Evolutionary conservation across 2,113 vertebrate species (phyloP).

Genomic region (Catharus bicknelli): DNA sequence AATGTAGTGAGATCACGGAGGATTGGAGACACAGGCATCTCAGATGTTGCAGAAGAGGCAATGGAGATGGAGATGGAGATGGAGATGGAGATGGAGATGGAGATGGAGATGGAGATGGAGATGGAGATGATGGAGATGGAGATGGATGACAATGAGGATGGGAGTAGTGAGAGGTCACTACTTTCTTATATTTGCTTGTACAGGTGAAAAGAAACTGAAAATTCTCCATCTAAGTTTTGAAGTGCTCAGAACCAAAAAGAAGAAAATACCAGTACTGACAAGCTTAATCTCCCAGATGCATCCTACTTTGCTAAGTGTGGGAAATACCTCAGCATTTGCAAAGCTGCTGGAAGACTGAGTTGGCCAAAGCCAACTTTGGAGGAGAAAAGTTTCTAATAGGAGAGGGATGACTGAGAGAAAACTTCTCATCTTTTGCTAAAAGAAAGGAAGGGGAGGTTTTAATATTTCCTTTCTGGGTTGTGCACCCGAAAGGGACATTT

Average conservation of each 20-base stretch:
- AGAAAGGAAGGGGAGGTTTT: not conserved
- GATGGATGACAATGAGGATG: not conserved
- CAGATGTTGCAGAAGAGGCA: rapidly evolving
- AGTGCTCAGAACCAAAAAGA: not conserved
- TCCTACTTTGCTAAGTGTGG: not conserved
- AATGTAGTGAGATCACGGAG: not conserved
- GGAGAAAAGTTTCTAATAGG: not conserved
- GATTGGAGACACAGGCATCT: not conserved
- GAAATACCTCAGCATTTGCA: not conserved
- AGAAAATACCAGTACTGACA: not conserved
- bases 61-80: not conserved
- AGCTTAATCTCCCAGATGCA: not conserved
- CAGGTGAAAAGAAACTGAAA: not conserved
- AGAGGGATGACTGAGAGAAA: not conserved
- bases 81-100: not conserved
- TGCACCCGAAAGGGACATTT: not conserved
- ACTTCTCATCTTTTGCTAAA: not conserved
- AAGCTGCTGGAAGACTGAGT: not conserved
- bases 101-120: too few species aligned
- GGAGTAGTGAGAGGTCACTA: not conserved
- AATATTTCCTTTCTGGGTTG: not conserved
- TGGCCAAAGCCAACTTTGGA: not conserved
- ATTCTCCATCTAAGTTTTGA: not conserved
- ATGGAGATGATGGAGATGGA: too few species aligned
- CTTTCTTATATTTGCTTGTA: not conserved